phyloP scores from a whole-genome alignment of 2,797 vertebrate genomes.

The Enteromius thamalakanensis region DNA sequence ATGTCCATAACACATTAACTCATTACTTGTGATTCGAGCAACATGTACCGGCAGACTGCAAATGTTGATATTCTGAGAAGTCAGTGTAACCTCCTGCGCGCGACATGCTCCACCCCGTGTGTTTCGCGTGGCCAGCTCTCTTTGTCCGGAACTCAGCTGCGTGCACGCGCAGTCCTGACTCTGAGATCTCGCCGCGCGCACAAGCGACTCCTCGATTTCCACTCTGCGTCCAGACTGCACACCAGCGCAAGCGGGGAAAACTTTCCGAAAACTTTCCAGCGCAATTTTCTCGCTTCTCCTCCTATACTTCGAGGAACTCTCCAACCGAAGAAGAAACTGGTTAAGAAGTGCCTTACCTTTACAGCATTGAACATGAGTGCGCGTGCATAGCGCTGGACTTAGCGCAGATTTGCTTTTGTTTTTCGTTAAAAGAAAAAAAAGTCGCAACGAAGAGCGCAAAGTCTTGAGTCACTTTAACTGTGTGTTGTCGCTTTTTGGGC shows the following conservation, averaged over 20 bases:
- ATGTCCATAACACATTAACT: not conserved
- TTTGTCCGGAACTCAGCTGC: constrained; percentile 76
- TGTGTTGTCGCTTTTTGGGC: not conserved
- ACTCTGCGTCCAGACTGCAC: constrained; percentile 48
- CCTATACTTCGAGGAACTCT: constrained; percentile 1
- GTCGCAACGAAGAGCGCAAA: not conserved
- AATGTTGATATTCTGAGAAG: constrained; percentile 40
- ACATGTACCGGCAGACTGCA: not conserved
- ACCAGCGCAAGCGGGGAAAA: constrained; percentile 29
- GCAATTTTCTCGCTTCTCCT: not conserved
- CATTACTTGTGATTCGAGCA: not conserved
- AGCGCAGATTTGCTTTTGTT: constrained; percentile 32
- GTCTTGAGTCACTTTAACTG: not conserved
- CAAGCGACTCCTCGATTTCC: constrained; percentile 44
- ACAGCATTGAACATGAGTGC: constrained; percentile 13
- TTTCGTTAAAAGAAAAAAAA: constrained; percentile 13
- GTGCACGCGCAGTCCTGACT: constrained; percentile 59
- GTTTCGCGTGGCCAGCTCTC: constrained; percentile 72
- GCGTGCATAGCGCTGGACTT: constrained; percentile 16
- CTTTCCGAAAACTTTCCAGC: constrained; percentile 35
- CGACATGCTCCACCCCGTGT: constrained; percentile 77
- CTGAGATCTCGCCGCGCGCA: constrained; percentile 57
- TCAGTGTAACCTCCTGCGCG: constrained; percentile 50
- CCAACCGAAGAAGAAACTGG: constrained; percentile 10
- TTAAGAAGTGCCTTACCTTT: not conserved